Evolutionary conservation across 2,113 vertebrate genomes (phyloP), one percentile per base, ranked within the genome.

Genomic region (Macaca fascicularis): DNA sequence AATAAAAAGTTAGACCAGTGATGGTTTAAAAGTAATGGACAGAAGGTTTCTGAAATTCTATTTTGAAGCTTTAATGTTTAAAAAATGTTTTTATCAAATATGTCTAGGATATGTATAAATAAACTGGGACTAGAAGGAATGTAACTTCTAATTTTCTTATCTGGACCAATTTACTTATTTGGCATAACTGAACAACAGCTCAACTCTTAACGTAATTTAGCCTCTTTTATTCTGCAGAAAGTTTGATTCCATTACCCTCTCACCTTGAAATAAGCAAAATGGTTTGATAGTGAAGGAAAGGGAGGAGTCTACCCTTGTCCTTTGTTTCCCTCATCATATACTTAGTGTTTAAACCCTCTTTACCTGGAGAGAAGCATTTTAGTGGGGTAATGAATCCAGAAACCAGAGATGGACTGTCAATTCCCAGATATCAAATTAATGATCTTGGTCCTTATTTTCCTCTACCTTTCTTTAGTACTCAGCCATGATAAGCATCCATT

Each of bases 221-320:
- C 43, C 11, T 79, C 76, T 88, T 94, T 80, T 40, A 85, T 75
- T 80, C 27, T 89, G 16, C n/a, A 92, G 43, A 30, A 92, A 27
- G 79, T 94, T 97, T 91, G 92, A 74, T 95, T 94, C n/a, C 17
- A 48, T 93, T 72, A 80, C 45, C 10, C 23, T 92, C n/a, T 75
- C 67, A 81, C 92, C 72, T 89, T 89, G 79, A 69, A 93, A 81
- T 23, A 86, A 7, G 5, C 38, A 52, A 59, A 7, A 35, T 74
- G 76, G 81, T 72, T 27, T 89, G 35, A 84, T 6, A 69, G 3
- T 76, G 13, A 86, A 81, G 38, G 48, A 67, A 80, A 75, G 84
- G 64, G n/a, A 76, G 45, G 38, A 27, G 1, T 52, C 89, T 59
- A 45, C 40, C 80, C 23, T 74, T 95, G n/a, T 61, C 64, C 13